phyloP scores from a whole-genome alignment of 2,888 invertebrate species.

The Synergus gifuensis region DNA sequence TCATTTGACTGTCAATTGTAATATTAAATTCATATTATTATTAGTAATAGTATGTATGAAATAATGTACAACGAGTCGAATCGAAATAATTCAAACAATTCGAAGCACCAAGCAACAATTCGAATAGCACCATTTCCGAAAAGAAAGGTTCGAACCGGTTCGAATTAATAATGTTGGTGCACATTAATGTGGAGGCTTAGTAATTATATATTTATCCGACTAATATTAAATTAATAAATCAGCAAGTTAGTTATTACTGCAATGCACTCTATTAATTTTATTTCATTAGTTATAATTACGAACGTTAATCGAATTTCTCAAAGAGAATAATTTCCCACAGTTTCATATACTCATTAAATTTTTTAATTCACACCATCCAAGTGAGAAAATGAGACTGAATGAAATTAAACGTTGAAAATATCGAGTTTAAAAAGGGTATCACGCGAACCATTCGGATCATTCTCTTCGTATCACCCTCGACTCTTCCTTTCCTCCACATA shows the following conservation, averaged over 20 bases:
- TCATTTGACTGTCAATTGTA: too few species aligned
- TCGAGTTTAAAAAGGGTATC: slow-evolving; percentile 62
- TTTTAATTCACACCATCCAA: slow-evolving; percentile 10
- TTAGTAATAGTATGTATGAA: too few species aligned
- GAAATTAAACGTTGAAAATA: slow-evolving; percentile 58
- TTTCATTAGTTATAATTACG: neutral
- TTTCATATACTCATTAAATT: slow-evolving; percentile 6
- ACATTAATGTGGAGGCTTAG: too few species aligned
- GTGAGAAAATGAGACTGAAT: slow-evolving; percentile 44
- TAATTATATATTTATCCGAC: too few species aligned
- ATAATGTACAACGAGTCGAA: too few species aligned
- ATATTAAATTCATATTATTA: neutral
- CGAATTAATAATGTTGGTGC: too few species aligned
- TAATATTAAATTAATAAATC: too few species aligned
- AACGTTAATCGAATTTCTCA: neutral
- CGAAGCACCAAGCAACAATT: too few species aligned
- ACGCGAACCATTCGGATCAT: slow-evolving; percentile 61
- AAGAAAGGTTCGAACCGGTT: too few species aligned
- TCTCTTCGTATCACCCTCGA: slow-evolving; percentile 50
- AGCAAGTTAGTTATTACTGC: neutral
- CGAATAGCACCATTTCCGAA: too few species aligned
- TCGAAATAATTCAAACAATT: too few species aligned
- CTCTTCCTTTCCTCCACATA: slow-evolving; percentile 53
- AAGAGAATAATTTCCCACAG: neutral
- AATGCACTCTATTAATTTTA: neutral